Conservation (phyloP, 2,888 invertebrate genomes). For the Amiota communis region DNA sequence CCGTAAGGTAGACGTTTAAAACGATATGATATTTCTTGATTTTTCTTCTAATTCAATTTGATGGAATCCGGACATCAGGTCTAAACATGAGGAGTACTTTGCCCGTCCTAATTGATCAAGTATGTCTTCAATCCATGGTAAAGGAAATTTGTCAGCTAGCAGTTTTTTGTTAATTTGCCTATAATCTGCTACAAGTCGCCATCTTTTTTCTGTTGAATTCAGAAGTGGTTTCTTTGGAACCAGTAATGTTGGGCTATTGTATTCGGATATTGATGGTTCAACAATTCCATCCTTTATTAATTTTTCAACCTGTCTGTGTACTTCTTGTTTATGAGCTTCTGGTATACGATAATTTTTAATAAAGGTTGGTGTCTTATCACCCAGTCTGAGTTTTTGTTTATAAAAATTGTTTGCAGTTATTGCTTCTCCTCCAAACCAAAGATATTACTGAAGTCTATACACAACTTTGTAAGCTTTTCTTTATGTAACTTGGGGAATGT, state of each 20-base stretch:
- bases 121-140: not conserved
- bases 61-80: no score
- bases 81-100: slow-evolving; percentile 28
- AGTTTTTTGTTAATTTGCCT: no score
- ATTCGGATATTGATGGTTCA: slow-evolving; percentile 35
- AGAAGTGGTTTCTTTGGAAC: slow-evolving; percentile 31
- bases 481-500: no score
- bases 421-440: no score
- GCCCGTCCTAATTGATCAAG: not conserved
- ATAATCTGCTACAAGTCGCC: not conserved
- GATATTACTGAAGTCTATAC: no score
- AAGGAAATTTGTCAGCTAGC: slow-evolving; percentile 7
- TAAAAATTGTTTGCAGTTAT: no score
- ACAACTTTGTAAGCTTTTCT: no score
- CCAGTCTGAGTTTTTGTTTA: no score
- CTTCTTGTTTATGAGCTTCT: slow-evolving; percentile 34
- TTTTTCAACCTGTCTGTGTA: slow-evolving; percentile 36
- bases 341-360: no score
- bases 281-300: slow-evolving; percentile 27
- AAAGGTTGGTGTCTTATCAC: no score
- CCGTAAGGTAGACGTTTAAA: slow-evolving; percentile 27
- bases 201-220: not conserved
- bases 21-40: slow-evolving; percentile 23
- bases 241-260: slow-evolving; percentile 22
- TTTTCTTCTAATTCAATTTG: slow-evolving; percentile 28